Evolutionary conservation across 1,140 invertebrate genomes (phyloP).

Genomic region (Caenorhabditis remanei): DNA sequence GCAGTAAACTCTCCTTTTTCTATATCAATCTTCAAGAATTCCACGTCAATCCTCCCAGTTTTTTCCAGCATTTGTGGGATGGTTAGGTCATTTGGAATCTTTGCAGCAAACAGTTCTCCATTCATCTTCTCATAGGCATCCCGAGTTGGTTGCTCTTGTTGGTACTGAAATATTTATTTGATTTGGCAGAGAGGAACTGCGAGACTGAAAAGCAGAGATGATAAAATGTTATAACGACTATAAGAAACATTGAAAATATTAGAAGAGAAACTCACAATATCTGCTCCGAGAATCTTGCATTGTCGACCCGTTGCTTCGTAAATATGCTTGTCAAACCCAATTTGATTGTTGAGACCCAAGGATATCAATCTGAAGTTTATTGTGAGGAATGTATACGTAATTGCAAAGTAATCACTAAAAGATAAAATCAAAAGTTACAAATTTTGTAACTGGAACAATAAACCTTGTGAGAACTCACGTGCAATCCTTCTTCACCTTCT

Average conservation of each 20-base stretch:
- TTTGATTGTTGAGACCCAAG: neutral
- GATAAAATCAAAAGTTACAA: no score
- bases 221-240: no score
- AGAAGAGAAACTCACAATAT: neutral
- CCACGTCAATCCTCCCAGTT: neutral
- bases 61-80: neutral
- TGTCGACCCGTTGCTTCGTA: slow-evolving; percentile 11
- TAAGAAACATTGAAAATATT: no score
- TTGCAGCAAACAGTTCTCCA: slow-evolving; percentile 17
- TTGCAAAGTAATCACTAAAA: neutral
- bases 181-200: no score
- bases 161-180: neutral
- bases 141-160: neutral
- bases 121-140: neutral
- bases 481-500: slow-evolving; percentile 1
- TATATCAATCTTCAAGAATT: slow-evolving; percentile 9
- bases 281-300: slow-evolving; percentile 2
- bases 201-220: neutral
- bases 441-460: neutral
- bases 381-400: no score
- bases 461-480: neutral
- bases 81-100: slow-evolving; percentile 1
- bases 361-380: neutral
- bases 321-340: slow-evolving; percentile 23
- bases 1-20: neutral